Percentiles rank a stretch among this genome's conserved stretches.
phyloP scores from a whole-genome alignment of 2,113 vertebrate species.

The Motacilla alba region DNA sequence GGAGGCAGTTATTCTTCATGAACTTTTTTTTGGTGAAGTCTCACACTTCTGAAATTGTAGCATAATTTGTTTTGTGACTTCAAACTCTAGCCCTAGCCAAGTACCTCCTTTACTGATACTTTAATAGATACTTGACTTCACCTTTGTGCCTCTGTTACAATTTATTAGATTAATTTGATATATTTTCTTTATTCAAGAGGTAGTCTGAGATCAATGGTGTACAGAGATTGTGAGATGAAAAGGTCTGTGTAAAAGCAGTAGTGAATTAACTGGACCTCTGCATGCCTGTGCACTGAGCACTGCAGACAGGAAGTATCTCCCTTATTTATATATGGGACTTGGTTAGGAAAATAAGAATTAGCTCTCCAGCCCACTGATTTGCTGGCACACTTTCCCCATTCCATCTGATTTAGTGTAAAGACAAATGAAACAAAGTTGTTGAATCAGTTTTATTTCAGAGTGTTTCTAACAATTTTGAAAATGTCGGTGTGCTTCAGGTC shows the following conservation, averaged over 20 bases:
- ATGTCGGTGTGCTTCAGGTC: neutral
- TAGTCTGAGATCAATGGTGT: neutral
- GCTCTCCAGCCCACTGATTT: neutral
- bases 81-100: neutral
- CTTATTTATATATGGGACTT: neutral
- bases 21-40: neutral
- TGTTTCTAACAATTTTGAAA: neutral
- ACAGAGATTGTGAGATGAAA: neutral
- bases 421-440: neutral
- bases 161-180: neutral
- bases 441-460: neutral
- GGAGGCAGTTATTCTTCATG: neutral
- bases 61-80: neutral
- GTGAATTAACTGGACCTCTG: neutral
- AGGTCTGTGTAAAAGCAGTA: neutral
- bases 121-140: neutral
- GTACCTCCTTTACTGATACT: neutral
- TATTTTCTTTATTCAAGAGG: neutral
- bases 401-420: neutral
- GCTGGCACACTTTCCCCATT: neutral
- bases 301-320: neutral
- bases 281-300: neutral
- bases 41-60: neutral
- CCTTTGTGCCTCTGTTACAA: neutral
- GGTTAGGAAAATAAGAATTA: constrained; percentile 18